Evolutionary conservation across 2,888 invertebrate genomes (phyloP).

Genomic region (Diaphora mendica): DNA sequence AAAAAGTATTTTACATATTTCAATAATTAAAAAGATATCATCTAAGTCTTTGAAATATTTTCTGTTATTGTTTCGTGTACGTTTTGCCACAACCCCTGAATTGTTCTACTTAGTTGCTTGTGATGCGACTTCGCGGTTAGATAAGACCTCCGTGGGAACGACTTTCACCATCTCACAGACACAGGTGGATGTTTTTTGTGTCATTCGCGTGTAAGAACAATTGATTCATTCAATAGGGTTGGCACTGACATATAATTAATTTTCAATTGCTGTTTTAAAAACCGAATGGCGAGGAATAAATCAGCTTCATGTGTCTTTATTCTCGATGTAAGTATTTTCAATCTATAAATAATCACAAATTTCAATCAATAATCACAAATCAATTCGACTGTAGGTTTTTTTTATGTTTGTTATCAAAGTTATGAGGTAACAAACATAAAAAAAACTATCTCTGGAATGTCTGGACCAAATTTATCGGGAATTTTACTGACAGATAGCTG

Average conservation of each 20-base stretch:
- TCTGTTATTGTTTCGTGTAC: not conserved
- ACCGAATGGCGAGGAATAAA: not conserved
- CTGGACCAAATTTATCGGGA: too few relatives aligned
- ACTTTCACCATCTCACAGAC: slow-evolving; percentile 54
- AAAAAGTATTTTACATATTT: not conserved
- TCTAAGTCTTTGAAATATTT: not conserved
- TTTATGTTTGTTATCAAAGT: too few relatives aligned
- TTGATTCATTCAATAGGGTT: slow-evolving; percentile 37
- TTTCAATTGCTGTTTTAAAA: not conserved
- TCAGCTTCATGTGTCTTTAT: not conserved
- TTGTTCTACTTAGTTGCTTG: slow-evolving; percentile 21
- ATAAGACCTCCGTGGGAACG: slow-evolving; percentile 67
- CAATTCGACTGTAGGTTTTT: too few relatives aligned
- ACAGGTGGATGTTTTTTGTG: slow-evolving; percentile 58
- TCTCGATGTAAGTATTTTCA: not conserved
- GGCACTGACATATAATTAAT: slow-evolving; percentile 1
- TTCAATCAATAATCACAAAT: too few relatives aligned
- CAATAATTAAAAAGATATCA: not conserved
- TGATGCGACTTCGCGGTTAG: slow-evolving; percentile 57
- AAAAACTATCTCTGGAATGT: too few relatives aligned
- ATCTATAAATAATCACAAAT: too few relatives aligned
- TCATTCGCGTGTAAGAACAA: slow-evolving; percentile 52
- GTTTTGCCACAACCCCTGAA: slow-evolving; percentile 15
- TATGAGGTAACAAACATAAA: too few relatives aligned
- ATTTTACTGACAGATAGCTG: too few relatives aligned